These are phyloP conservation scores for Syngnathus acus DNA, from an alignment of 2,797 vertebrate genomes.

Conservation along the genomic window DNA sequence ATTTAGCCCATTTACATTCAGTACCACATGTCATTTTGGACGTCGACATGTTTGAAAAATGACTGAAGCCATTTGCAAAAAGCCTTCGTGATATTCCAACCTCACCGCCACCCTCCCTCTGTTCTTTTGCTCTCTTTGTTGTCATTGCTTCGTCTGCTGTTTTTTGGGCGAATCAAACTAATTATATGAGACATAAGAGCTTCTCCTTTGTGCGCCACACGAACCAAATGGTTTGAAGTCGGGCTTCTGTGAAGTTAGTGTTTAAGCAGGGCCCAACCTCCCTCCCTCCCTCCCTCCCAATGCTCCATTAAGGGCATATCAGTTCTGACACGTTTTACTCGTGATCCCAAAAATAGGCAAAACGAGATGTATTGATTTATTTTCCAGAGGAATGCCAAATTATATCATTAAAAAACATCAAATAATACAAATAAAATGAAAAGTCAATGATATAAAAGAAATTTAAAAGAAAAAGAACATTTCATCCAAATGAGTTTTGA, in stretches of 20 bases:
- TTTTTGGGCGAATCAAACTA: conserved; percentile 20
- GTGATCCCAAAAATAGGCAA: not conserved
- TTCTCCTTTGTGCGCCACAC: conserved; percentile 28
- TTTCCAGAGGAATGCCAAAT: too few relatives aligned
- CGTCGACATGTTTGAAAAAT: conserved; percentile 24
- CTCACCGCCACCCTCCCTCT: not conserved
- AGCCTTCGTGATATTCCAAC: conserved; percentile 7
- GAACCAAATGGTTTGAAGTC: conserved; percentile 24
- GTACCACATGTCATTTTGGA: conserved; percentile 15
- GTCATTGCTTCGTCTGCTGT: not conserved
- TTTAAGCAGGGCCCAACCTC: not conserved
- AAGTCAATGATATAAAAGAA: too few relatives aligned
- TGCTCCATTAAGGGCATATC: not conserved
- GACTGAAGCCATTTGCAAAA: conserved; percentile 18
- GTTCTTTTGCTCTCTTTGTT: conserved; percentile 14
- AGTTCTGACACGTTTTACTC: not conserved
- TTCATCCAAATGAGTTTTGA: too few relatives aligned
- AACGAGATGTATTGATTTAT: too few relatives aligned
- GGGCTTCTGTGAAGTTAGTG: not conserved
- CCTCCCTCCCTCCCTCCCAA: not conserved
- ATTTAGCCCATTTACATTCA: conserved; percentile 22
- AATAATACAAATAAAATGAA: too few relatives aligned
- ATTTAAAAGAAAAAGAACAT: too few relatives aligned
- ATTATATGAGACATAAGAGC: conserved; percentile 28
- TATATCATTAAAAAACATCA: too few relatives aligned